Base-by-base conservation (phyloP, 1,140 invertebrate species). In the Brachionus koreanus region DNA sequence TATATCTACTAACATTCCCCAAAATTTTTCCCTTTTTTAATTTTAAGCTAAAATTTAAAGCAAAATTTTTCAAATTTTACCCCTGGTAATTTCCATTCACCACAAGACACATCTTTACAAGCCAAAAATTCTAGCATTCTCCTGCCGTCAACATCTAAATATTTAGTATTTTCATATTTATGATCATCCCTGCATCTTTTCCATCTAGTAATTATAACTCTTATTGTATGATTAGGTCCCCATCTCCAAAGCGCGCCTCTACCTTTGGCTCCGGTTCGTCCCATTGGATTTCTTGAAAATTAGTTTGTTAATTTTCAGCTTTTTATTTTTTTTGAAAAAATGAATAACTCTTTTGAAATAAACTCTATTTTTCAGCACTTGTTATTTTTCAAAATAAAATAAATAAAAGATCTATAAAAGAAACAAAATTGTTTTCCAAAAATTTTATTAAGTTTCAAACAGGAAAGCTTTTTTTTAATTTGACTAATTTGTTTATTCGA, bases 161-260 rank as follows among this genome's bases (percentile, higher is more conserved):
- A 57, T 46, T 33, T 74, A 29, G 19, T 42, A 19, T 23, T 46
- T 25, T 89, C 86, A 87, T 93, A 94, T 94, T 94, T 96, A 16
- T 43, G 4, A 19, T 77, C 33, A 16, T 57, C 74, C 35, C 74
- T 29, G 61, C 35, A 57, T 57, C 35, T 67, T 81, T 84, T 83
- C 85, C 85, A 89, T 82, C 88, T 85, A 10, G 89, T 88, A n/a
- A 90, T 85, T 9, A 89, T 85, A 5, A 88, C 84, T 25, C 86
- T 84, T 23, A 89, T 87, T 39, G 86, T 85, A 84, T 90, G 89
- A 84, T 90, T 90, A 23, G 89, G 89, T 25, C 89, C 89, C 88
- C 88, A 90, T 7, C 88, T 85, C 83, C 85, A 87, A 57, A 89
- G 82, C 25, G 83, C 84, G 6, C 89, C 89, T 83, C 87, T 85